Percentiles rank a stretch among this genome's conserved stretches.
Conservation (phyloP, 1,140 invertebrate species). For the Drosophila virilis region DNA sequence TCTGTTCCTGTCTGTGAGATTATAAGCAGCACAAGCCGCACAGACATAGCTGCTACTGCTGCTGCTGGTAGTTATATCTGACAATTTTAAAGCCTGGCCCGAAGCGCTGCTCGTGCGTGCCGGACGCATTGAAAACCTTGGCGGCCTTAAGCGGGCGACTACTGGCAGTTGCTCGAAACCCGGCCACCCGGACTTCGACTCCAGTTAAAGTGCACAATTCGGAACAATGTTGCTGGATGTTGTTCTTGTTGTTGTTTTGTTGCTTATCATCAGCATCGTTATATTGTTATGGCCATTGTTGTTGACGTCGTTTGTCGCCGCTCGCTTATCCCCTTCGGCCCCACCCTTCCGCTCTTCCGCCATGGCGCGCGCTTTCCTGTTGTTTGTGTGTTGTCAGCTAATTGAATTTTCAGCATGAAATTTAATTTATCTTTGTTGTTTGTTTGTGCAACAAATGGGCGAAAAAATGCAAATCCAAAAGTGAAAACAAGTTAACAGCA, state of each 20-base stretch:
- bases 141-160: constrained; percentile 54
- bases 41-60: constrained; percentile 6
- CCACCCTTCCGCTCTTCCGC: constrained; percentile 8
- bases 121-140: constrained; percentile 63
- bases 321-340: constrained; percentile 16
- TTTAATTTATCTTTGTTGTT: constrained; percentile 82
- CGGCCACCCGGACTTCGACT: constrained; percentile 28
- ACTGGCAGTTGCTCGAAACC: background rate
- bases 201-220: constrained; percentile 72
- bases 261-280: constrained; percentile 77
- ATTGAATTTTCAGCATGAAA: constrained; percentile 81
- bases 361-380: constrained; percentile 51
- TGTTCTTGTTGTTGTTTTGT: constrained; percentile 54
- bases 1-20: constrained; percentile 18
- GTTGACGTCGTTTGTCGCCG: constrained; percentile 33
- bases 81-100: constrained; percentile 16
- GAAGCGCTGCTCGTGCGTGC: constrained; percentile 56
- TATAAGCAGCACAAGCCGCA: constrained; percentile 20
- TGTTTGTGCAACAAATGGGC: constrained; percentile 70
- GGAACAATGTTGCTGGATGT: constrained; percentile 66
- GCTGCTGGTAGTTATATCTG: constrained; percentile 7
- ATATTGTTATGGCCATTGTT: constrained; percentile 77
- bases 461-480: constrained; percentile 49
- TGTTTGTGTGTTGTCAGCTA: constrained; percentile 64
- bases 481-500: constrained; percentile 40